Percentiles rank a stretch among this genome's conserved stretches.
Evolutionary conservation across 2,113 vertebrate species (phyloP).

Genomic region (Xiphorhynchus elegans): DNA sequence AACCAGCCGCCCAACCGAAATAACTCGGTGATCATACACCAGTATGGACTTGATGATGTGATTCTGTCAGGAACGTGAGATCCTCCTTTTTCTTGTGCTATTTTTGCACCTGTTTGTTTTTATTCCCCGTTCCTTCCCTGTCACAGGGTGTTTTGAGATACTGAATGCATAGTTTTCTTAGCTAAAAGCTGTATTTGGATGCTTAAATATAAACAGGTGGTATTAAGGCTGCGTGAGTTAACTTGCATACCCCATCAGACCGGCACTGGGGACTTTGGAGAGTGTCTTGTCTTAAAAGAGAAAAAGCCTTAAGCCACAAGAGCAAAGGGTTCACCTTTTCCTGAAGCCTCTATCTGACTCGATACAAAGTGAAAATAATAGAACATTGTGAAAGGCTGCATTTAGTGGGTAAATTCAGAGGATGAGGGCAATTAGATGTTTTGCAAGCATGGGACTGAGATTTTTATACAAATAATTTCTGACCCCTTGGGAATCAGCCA

Average conservation of each 20-base stretch:
- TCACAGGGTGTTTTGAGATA: not conserved
- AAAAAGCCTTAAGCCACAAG: not conserved
- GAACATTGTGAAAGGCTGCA: not conserved
- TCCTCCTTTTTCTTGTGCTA: not conserved
- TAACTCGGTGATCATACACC: not conserved
- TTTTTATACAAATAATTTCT: not conserved
- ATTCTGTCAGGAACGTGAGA: not conserved
- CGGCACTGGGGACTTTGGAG: not conserved
- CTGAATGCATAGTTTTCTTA: not conserved
- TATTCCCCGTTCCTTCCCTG: not conserved
- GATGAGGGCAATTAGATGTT: not conserved
- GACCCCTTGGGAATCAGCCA: not conserved
- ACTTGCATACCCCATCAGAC: not conserved
- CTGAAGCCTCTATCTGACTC: not conserved
- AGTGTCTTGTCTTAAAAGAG: not conserved
- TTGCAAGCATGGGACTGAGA: not conserved
- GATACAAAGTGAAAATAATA: not conserved
- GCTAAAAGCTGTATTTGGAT: not conserved
- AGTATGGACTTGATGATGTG: not conserved
- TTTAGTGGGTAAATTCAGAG: not conserved
- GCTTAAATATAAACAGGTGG: not conserved
- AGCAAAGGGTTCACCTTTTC: not conserved
- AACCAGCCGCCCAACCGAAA: fast-evolving
- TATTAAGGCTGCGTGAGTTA: not conserved
- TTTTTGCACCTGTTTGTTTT: not conserved